Percentiles rank a stretch among this genome's conserved stretches.
phyloP scores from a whole-genome alignment of 2,797 vertebrate genomes.

The Syngnathus rostellatus region DNA sequence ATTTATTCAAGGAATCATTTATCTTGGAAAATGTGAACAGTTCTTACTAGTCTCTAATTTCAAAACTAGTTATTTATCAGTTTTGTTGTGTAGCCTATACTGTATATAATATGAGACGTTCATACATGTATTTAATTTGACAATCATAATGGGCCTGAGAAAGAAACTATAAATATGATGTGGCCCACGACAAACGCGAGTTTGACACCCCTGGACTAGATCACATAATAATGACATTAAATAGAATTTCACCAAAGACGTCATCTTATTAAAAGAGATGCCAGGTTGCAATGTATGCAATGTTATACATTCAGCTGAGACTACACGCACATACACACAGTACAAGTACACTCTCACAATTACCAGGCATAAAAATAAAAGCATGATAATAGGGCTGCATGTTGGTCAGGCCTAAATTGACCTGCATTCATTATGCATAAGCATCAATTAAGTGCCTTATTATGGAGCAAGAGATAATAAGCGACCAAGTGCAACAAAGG shows the following conservation, averaged over 20 bases:
- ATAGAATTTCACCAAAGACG: conserved; percentile 3
- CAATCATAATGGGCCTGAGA: no score
- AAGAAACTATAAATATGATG: no score
- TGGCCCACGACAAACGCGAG: no score
- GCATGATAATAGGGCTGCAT: conserved; percentile 40
- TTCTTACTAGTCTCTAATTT: no score
- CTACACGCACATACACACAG: conserved; percentile 17
- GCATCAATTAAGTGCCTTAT: conserved; percentile 52
- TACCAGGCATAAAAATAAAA: conserved; percentile 49
- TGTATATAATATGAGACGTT: no score
- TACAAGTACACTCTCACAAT: conserved; percentile 36
- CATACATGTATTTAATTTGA: no score
- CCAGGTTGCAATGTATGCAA: no score
- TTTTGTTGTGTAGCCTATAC: no score
- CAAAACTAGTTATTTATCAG: no score
- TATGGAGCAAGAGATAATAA: conserved; percentile 15
- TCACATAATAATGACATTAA: neutral
- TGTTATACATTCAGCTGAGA: neutral
- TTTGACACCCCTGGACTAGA: no score
- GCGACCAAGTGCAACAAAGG: neutral
- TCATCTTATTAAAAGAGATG: conserved; percentile 18
- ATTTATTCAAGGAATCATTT: neutral
- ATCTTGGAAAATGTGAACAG: no score
- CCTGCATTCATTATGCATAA: conserved; percentile 55
- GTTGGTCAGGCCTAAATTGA: conserved; percentile 42